Conservation (phyloP, 2,113 vertebrate genomes). For the Hystrix brachyura region DNA sequence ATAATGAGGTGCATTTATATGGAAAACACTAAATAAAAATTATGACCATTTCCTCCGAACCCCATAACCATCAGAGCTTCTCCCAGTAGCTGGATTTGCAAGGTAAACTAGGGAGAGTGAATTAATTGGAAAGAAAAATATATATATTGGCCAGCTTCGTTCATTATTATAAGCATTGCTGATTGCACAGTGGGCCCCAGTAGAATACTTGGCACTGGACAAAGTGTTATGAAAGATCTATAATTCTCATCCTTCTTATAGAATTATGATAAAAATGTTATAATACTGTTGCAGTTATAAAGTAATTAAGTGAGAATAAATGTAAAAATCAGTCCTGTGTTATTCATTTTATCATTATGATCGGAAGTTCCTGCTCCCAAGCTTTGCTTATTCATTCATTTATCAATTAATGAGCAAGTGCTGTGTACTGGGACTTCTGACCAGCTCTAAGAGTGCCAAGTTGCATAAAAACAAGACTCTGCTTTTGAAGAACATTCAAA, state of each 20-base stretch:
- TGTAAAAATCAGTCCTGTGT: conserved; percentile 45
- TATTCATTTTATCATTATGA: conserved; percentile 63
- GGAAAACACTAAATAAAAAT: conserved; percentile 84
- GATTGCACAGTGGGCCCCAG: conserved; percentile 11
- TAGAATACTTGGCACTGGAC: conserved; percentile 50
- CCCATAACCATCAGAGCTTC: conserved; percentile 72
- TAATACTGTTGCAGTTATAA: conserved; percentile 63
- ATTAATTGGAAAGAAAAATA: conserved; percentile 71
- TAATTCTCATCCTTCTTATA: conserved; percentile 67
- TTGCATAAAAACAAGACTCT: background rate
- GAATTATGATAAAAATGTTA: conserved; percentile 63
- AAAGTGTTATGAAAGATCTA: conserved; percentile 64
- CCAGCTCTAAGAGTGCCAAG: background rate
- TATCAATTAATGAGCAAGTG: conserved; percentile 15
- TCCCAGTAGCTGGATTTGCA: conserved; percentile 65
- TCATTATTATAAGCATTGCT: conserved; percentile 55
- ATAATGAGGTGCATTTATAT: conserved; percentile 81
- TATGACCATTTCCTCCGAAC: conserved; percentile 76
- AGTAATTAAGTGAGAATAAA: conserved; percentile 72
- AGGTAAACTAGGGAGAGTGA: conserved; percentile 70
- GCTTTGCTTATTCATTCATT: conserved; percentile 53
- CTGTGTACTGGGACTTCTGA: background rate
- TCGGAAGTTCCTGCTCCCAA: conserved; percentile 37
- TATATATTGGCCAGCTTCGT: background rate
- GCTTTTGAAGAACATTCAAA: conserved; percentile 22